Percentiles rank a stretch among this genome's conserved stretches.
Evolutionary conservation across 2,113 vertebrate species (phyloP).

Genomic region (Siniperca chuatsi): DNA sequence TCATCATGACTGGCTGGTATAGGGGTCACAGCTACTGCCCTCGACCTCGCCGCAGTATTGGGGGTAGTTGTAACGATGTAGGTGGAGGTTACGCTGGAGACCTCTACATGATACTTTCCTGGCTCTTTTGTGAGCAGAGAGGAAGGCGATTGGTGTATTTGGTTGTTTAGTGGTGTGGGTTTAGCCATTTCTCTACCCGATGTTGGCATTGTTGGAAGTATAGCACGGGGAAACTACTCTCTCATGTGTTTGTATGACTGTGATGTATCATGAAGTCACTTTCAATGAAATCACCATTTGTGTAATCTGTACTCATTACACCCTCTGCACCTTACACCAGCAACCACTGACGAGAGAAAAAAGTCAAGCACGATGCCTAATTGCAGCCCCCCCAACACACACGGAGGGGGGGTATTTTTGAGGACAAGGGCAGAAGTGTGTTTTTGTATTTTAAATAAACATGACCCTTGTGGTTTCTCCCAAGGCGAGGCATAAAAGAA

Average conservation of each 20-base stretch:
- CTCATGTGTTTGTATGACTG: neutral
- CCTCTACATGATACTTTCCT: constrained; percentile 17
- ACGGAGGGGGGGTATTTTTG: constrained; percentile 39
- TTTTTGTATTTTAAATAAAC: constrained; percentile 81
- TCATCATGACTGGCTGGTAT: constrained; percentile 44
- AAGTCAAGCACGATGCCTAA: constrained; percentile 54
- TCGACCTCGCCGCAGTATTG: constrained; percentile 1
- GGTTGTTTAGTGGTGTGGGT: neutral
- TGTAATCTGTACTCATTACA: constrained; percentile 34
- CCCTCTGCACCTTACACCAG: constrained; percentile 36
- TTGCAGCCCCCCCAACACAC: constrained; percentile 61
- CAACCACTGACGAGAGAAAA: constrained; percentile 27
- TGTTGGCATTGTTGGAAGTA: neutral
- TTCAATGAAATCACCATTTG: neutral
- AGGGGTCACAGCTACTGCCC: constrained; percentile 59
- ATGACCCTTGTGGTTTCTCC: constrained; percentile 80
- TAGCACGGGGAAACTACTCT: neutral
- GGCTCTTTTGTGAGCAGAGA: neutral
- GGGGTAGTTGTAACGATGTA: neutral
- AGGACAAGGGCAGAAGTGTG: constrained; percentile 82
- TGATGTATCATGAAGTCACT: neutral
- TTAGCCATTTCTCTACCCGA: neutral
- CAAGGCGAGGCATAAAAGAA: constrained; percentile 61
- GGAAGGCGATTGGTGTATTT: neutral
- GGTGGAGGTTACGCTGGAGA: constrained; percentile 41